Evolutionary conservation across 2,113 vertebrate species (phyloP).

Genomic region (Chamaetylas fuelleborni): DNA sequence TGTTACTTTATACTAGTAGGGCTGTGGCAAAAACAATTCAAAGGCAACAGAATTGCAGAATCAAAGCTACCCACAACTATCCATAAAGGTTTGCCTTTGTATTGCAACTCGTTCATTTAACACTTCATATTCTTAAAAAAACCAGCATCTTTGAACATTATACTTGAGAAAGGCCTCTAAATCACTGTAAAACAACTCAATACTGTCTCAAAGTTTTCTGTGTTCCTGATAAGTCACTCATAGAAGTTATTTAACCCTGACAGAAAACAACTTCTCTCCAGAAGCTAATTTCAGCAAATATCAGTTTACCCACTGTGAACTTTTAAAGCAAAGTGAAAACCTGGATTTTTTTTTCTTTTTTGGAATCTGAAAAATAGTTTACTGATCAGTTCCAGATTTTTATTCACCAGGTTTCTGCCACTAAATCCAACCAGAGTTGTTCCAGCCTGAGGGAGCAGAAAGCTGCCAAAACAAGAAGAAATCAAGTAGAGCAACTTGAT

Average conservation of each 20-base stretch:
- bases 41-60: background rate
- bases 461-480: conserved; percentile 30
- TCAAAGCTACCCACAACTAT: background rate
- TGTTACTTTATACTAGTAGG: background rate
- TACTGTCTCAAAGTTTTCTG: background rate
- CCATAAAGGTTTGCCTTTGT: background rate
- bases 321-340: background rate
- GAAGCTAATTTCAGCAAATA: background rate
- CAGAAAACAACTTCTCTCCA: background rate
- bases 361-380: background rate
- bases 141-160: background rate
- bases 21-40: background rate
- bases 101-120: background rate
- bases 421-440: background rate
- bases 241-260: background rate
- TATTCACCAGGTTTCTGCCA: background rate
- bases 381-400: background rate
- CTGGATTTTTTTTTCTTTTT: background rate
- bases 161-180: background rate
- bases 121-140: background rate
- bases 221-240: background rate
- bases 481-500: conserved; percentile 31
- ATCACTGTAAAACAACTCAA: background rate
- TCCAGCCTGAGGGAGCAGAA: conserved; percentile 25
- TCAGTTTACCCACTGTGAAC: background rate